These are phyloP conservation scores for Hypothenemus hampei DNA, from an alignment of 1,140 invertebrate genomes.

Conservation along the genomic window DNA sequence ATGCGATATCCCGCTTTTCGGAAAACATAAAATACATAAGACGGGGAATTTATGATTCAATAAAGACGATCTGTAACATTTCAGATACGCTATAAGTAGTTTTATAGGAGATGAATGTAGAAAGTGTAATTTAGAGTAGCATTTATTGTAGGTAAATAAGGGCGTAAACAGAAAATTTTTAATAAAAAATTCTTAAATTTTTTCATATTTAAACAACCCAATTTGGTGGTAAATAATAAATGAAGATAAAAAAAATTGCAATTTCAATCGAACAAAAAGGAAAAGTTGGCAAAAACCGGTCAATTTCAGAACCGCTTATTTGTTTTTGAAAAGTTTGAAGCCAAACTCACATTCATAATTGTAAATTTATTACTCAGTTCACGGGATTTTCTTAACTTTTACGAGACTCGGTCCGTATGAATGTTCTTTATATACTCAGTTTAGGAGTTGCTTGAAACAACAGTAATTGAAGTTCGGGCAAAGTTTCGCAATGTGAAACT, in stretches of 20 bases:
- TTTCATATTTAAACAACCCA: no score
- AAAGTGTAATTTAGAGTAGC: background rate
- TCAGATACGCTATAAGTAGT: constrained; percentile 20
- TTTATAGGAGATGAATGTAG: constrained; percentile 4
- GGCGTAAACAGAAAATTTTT: no score
- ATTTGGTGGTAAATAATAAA: no score
- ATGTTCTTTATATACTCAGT: constrained; percentile 28
- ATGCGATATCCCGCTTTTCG: constrained; percentile 24
- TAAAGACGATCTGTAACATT: constrained; percentile 22
- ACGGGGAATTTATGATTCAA: constrained; percentile 26
- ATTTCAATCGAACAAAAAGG: no score
- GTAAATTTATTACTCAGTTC: constrained; percentile 20
- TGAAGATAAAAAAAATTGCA: no score
- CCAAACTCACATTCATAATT: constrained; percentile 22
- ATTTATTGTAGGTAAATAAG: no score
- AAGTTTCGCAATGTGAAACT: constrained; percentile 31
- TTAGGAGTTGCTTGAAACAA: constrained; percentile 29
- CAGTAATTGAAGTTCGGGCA: constrained; percentile 31
- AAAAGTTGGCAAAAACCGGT: no score
- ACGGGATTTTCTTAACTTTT: constrained; percentile 15
- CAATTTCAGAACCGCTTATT: constrained; percentile 16
- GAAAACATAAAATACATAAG: constrained; percentile 24
- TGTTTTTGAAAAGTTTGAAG: constrained; percentile 14
- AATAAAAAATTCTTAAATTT: no score
- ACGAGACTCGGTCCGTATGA: constrained; percentile 22